Evolutionary conservation across 2,113 vertebrate genomes (phyloP).

Genomic region (Campylomormyrus tamandua): DNA sequence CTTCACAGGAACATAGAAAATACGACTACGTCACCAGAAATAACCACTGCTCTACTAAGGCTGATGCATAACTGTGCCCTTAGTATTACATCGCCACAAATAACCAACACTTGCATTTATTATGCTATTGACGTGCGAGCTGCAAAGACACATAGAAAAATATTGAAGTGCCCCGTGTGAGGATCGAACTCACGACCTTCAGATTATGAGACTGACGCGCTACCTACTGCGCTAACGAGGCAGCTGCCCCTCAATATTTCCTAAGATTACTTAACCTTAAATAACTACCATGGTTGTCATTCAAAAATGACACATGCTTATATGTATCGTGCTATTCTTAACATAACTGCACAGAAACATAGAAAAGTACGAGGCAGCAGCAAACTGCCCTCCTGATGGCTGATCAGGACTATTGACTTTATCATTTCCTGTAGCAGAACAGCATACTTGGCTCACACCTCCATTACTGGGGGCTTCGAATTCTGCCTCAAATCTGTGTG

Average conservation of each 20-base stretch:
- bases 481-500: too few relatives aligned
- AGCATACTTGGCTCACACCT: too few relatives aligned
- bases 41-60: too few relatives aligned
- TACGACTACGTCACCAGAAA: too few relatives aligned
- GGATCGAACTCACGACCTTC: conserved; percentile 11
- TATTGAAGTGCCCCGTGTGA: neutral
- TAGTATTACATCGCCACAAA: neutral
- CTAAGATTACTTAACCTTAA: neutral
- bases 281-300: neutral
- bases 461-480: too few relatives aligned
- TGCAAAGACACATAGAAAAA: neutral
- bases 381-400: too few relatives aligned
- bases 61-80: too few relatives aligned
- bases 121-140: neutral
- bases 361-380: neutral
- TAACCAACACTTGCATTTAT: neutral
- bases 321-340: neutral
- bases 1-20: too few relatives aligned
- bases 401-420: neutral
- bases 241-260: rapidly evolving
- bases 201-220: conserved; percentile 20
- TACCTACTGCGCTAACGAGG: conserved; percentile 17
- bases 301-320: rapidly evolving
- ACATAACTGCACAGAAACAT: neutral
- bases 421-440: neutral